phyloP scores from a whole-genome alignment of 1,140 invertebrate species.

The Bicyclus anynana region DNA sequence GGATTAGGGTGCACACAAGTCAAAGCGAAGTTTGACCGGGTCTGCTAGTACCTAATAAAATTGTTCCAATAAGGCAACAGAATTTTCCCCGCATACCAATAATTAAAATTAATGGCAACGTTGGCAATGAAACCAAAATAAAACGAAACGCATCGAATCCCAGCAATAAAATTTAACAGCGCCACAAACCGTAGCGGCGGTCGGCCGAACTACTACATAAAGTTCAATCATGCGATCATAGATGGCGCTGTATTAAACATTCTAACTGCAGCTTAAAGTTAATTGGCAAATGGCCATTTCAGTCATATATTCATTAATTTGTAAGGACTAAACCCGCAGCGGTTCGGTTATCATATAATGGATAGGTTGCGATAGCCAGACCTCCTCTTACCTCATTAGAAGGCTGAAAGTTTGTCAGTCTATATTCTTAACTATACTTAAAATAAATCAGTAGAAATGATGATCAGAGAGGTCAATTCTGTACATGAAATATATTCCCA shows the following conservation, averaged over 20 bases:
- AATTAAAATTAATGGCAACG: conserved; percentile 33
- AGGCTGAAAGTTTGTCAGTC: too few relatives aligned
- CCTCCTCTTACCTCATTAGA: too few relatives aligned
- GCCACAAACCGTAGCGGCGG: background rate
- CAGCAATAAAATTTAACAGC: conserved; percentile 46
- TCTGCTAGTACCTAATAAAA: too few relatives aligned
- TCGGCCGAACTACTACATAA: conserved; percentile 32
- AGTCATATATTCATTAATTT: conserved; percentile 54
- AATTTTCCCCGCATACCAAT: conserved; percentile 14
- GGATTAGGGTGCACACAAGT: too few relatives aligned
- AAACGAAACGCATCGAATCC: conserved; percentile 31
- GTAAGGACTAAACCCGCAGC: conserved; percentile 33
- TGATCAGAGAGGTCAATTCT: too few relatives aligned
- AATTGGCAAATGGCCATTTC: conserved; percentile 35
- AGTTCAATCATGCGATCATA: conserved; percentile 36
- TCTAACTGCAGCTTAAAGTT: conserved; percentile 41
- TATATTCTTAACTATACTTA: too few relatives aligned
- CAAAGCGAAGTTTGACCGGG: too few relatives aligned
- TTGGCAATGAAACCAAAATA: conserved; percentile 27
- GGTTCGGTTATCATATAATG: conserved; percentile 34
- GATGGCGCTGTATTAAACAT: conserved; percentile 43
- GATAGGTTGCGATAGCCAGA: too few relatives aligned
- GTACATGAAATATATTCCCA: too few relatives aligned
- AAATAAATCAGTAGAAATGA: too few relatives aligned
- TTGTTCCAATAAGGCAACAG: background rate